phyloP scores from a whole-genome alignment of 2,888 invertebrate species.

The Crepidodera aurea region DNA sequence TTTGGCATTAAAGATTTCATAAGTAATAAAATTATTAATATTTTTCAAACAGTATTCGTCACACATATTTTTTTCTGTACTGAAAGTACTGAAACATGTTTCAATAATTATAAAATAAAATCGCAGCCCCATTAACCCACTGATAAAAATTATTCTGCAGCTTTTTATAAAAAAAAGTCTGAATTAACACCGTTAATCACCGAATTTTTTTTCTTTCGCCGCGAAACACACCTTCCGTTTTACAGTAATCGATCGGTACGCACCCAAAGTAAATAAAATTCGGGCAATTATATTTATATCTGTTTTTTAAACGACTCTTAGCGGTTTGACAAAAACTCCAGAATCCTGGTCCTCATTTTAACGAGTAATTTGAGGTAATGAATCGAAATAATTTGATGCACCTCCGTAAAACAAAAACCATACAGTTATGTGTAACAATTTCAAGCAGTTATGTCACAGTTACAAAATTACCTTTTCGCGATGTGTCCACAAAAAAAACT shows the following conservation, averaged over 20 bases:
- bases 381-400: slow-evolving; percentile 21
- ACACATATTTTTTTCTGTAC: too few relatives aligned
- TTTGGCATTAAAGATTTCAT: too few relatives aligned
- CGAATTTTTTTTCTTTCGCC: not conserved
- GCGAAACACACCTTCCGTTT: not conserved
- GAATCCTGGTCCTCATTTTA: slow-evolving; percentile 1
- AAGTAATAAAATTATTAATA: too few relatives aligned
- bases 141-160: too few relatives aligned
- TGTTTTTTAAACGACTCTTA: not conserved
- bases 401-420: not conserved
- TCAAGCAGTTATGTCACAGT: slow-evolving; percentile 22
- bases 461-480: slow-evolving; percentile 11
- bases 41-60: too few relatives aligned
- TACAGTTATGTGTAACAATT: slow-evolving; percentile 18
- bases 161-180: too few relatives aligned
- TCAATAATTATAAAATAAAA: too few relatives aligned
- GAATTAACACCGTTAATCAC: not conserved
- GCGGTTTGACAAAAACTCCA: slow-evolving; percentile 1
- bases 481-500: slow-evolving; percentile 2
- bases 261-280: slow-evolving; percentile 8
- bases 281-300: slow-evolving; percentile 10
- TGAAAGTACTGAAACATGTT: too few relatives aligned
- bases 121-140: too few relatives aligned
- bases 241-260: slow-evolving; percentile 1
- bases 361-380: slow-evolving; percentile 19